Evolutionary conservation across 2,113 vertebrate species (phyloP), one percentile per base, ranked within the genome.

Genomic region (Lycaon pictus): DNA sequence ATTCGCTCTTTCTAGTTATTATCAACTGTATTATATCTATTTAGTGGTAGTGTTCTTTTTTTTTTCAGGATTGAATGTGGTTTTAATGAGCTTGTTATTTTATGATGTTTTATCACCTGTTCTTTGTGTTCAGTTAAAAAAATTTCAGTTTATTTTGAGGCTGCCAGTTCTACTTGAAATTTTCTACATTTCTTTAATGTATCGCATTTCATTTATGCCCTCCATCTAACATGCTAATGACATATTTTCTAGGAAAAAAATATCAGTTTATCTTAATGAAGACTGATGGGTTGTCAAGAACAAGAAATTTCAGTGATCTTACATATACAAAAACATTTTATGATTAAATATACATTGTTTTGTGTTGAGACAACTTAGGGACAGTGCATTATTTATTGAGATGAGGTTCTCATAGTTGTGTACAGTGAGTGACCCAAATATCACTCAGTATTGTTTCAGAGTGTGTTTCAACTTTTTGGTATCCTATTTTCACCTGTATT

Each of bases 181-280:
- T 97, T 97, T 83, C 15, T 48, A 72, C 16, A 79, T 83, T 95
- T n/a, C 5, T 51, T 58, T 63, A 86, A 58, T 72, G 29, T 74
- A n/a, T 81, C 67, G 11, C n/a, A 35, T 96, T 89, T 92, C 11
- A 37, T 83, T 72, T 91, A 63, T 79, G 19, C 16, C 43, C 65
- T 89, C n/a, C 58, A 48, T 56, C 37, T 95, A 84, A 77, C 48
- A 90, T 85, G 23, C 48, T 85, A 48, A 82, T 92, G 8, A 71
- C 51, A 4, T 29, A 83, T 85, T 96, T 96, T 91, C 48, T 87
- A 51, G 76, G 63, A 90, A 90, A 92, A 58, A 65, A 67, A 51
- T 10, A 53, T 1, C 55, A 3, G 37, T 63, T 88, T 96, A 16
- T 87, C 32, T 72, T 90, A 86, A 62, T 92, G 86, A 97, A 63